Percentiles rank a stretch among this genome's conserved stretches.
phyloP scores from a whole-genome alignment of 2,113 vertebrate genomes.

The Eublepharis macularius region DNA sequence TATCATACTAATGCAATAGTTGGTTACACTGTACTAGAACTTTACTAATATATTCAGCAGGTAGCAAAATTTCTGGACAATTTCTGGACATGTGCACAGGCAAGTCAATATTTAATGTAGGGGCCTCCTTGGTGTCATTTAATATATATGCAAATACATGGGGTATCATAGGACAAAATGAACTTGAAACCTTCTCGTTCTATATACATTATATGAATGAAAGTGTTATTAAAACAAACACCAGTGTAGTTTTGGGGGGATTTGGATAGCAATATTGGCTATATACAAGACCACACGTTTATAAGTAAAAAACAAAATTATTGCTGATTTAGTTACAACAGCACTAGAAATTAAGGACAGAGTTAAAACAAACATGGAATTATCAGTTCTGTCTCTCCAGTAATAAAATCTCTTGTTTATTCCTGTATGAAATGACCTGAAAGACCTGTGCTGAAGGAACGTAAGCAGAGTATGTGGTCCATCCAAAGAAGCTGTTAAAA shows the following conservation, averaged over 20 bases:
- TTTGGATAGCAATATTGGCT: background rate
- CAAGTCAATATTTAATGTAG: background rate
- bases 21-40: background rate
- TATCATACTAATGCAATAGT: background rate
- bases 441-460: conserved; percentile 14
- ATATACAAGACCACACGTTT: background rate
- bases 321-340: conserved; percentile 6
- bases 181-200: background rate
- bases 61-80: background rate
- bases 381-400: background rate
- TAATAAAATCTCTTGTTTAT: conserved; percentile 6
- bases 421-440: background rate
- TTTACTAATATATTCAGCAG: background rate
- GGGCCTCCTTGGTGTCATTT: background rate
- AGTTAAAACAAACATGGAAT: background rate
- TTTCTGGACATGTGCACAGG: background rate
- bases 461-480: background rate
- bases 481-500: background rate
- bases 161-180: background rate
- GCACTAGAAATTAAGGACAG: conserved; percentile 15
- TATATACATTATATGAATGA: background rate
- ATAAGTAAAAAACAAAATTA: conserved; percentile 30
- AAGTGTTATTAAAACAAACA: background rate
- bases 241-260: background rate
- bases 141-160: background rate